These are phyloP conservation scores for Microplitis deprimator DNA, from an alignment of 2,888 invertebrate genomes.

Conservation along the genomic window DNA sequence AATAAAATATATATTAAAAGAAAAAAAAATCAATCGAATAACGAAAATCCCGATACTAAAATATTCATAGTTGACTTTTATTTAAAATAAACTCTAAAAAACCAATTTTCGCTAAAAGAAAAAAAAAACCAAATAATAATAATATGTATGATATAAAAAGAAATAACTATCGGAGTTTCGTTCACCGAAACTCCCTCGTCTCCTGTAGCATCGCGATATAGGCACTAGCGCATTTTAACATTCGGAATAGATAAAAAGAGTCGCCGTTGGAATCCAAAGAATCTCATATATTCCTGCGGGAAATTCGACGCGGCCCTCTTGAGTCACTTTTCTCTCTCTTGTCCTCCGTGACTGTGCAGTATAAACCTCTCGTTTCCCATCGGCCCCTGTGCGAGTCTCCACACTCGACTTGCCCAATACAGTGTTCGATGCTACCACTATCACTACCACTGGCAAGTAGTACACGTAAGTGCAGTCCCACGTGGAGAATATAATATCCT, in stretches of 20 bases:
- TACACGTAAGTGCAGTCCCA: background rate
- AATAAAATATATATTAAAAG: no score
- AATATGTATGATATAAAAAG: no score
- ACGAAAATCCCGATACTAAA: no score
- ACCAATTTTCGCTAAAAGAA: no score
- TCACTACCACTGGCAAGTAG: background rate
- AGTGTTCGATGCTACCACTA: background rate
- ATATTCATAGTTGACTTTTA: no score
- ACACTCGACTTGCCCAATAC: conserved; percentile 9
- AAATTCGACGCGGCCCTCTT: conserved; percentile 50
- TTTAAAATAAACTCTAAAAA: no score
- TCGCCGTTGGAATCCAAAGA: conserved; percentile 41
- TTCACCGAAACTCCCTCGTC: background rate
- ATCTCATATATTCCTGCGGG: conserved; percentile 57
- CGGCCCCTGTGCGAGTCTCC: conserved; percentile 45
- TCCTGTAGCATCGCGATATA: background rate
- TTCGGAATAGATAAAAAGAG: conserved; percentile 27
- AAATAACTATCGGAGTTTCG: no score
- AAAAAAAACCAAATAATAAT: no score
- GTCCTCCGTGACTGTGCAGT: conserved; percentile 38
- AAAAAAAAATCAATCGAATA: no score
- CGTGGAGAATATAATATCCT: background rate
- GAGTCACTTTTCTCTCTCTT: conserved; percentile 20
- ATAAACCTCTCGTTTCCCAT: conserved; percentile 50
- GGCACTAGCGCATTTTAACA: conserved; percentile 21